A percentile compares a stretch with the other conserved stretches of the same genome.
Conservation (phyloP, 2,888 invertebrate species). For the Pharmacophagus antenor region DNA sequence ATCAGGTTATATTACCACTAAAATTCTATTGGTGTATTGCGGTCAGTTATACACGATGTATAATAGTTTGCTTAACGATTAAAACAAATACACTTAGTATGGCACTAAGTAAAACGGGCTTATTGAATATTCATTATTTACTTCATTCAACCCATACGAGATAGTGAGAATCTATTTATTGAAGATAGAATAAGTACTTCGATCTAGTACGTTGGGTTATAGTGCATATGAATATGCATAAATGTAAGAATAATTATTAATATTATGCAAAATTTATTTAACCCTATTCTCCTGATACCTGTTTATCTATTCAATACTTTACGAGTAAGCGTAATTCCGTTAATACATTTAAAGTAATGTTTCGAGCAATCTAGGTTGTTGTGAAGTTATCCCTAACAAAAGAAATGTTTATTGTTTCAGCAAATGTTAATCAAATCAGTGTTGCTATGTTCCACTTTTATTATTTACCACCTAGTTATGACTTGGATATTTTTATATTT, state of each 20-base stretch:
- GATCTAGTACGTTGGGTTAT: not conserved
- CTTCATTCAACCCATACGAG: constrained; percentile 2
- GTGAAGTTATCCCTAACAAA: no score
- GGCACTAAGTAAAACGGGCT: not conserved
- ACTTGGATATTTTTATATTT: no score
- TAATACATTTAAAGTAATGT: no score
- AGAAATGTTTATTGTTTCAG: no score
- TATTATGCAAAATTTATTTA: constrained; percentile 4
- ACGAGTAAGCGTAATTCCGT: no score
- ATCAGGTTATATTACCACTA: not conserved
- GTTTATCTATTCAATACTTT: no score
- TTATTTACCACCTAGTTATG: no score
- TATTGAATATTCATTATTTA: constrained; percentile 20
- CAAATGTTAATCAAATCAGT: no score
- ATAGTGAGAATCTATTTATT: constrained; percentile 17
- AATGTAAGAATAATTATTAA: not conserved
- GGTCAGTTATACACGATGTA: not conserved
- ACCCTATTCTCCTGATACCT: no score
- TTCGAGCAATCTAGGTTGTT: no score
- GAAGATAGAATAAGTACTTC: not conserved
- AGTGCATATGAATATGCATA: not conserved
- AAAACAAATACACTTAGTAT: constrained; percentile 10
- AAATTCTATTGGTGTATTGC: not conserved
- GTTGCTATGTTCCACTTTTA: no score
- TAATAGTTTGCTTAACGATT: constrained; percentile 7